Percentiles rank a stretch among this genome's conserved stretches.
Conservation (phyloP, 2,113 vertebrate species). For the Pimephales promelas region DNA sequence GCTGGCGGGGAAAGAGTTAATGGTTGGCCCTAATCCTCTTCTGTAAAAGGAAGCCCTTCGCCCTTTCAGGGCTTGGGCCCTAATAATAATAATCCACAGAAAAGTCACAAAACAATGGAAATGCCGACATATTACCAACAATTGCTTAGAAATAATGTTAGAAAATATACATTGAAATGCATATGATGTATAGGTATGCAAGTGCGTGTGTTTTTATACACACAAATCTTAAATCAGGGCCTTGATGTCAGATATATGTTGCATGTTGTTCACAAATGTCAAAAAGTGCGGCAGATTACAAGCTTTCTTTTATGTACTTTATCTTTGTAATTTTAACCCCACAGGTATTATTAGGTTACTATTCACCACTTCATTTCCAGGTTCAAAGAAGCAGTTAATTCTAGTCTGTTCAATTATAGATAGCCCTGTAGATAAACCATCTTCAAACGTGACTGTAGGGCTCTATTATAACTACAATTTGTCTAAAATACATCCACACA, state of each 20-base stretch:
- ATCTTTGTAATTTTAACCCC: background rate
- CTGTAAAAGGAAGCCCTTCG: too few relatives aligned
- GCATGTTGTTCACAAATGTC: background rate
- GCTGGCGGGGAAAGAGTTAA: too few relatives aligned
- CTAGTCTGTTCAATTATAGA: constrained; percentile 32
- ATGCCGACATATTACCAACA: too few relatives aligned
- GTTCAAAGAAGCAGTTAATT: constrained; percentile 25
- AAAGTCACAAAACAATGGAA: too few relatives aligned
- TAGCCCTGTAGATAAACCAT: constrained; percentile 14
- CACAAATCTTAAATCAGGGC: background rate
- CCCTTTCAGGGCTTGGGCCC: too few relatives aligned
- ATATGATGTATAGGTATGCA: too few relatives aligned
- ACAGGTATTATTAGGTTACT: background rate
- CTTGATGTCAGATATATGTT: background rate
- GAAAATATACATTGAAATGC: too few relatives aligned
- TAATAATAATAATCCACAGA: too few relatives aligned
- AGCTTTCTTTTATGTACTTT: background rate
- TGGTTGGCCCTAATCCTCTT: too few relatives aligned
- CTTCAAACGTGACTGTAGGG: constrained; percentile 16
- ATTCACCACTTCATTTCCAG: constrained; percentile 6
- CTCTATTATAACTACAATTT: constrained; percentile 11
- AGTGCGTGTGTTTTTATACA: background rate
- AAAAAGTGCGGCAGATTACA: background rate
- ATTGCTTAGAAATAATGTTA: too few relatives aligned
- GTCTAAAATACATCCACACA: constrained; percentile 14